Percentiles rank a stretch among this genome's conserved stretches.
phyloP scores from a whole-genome alignment of 2,113 vertebrate genomes.

The Osmerus eperlanus region DNA sequence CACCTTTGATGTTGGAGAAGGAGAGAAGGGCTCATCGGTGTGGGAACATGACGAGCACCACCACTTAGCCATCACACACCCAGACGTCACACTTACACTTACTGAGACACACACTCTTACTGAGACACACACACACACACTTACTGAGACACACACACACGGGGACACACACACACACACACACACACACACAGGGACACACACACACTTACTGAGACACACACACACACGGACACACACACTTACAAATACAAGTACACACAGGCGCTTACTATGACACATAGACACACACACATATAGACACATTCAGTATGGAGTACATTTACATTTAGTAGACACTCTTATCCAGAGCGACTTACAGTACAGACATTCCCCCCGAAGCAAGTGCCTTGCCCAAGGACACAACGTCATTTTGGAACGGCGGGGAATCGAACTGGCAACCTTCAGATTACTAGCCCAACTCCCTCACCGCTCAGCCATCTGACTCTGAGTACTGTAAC shows the following conservation, averaged over 20 bases:
- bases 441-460: too few relatives aligned
- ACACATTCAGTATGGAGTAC: too few relatives aligned
- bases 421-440: too few relatives aligned
- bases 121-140: background rate
- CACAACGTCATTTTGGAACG: too few relatives aligned
- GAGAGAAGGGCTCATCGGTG: background rate
- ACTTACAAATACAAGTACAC: background rate
- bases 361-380: too few relatives aligned
- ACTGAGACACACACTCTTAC: too few relatives aligned
- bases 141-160: background rate
- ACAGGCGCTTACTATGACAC: background rate
- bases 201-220: background rate
- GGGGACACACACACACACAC: background rate
- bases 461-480: too few relatives aligned
- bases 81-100: too few relatives aligned
- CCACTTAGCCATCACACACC: background rate
- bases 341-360: too few relatives aligned
- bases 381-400: too few relatives aligned
- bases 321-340: background rate
- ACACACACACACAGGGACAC: background rate
- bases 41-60: background rate
- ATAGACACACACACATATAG: background rate
- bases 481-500: background rate
- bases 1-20: background rate
- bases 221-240: background rate